A percentile compares a stretch with the other conserved stretches of the same genome.
Conservation (phyloP, 1,140 invertebrate genomes). For the Pinna nobilis region DNA sequence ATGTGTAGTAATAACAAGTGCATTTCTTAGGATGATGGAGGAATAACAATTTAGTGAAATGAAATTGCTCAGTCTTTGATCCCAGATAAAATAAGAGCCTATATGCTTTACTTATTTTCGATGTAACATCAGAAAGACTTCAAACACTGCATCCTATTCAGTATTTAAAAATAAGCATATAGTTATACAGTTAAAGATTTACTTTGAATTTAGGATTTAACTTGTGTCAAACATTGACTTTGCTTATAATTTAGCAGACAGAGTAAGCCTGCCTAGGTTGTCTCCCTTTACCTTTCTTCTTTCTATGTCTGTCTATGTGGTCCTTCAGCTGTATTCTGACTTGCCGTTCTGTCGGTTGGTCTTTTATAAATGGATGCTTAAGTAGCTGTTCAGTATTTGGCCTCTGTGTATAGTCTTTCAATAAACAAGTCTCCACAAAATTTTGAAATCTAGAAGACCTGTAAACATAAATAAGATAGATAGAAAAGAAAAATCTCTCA, state of each 20-base stretch:
- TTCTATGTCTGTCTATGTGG: conserved; percentile 91
- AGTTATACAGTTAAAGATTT: too few relatives aligned
- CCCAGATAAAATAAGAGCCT: too few relatives aligned
- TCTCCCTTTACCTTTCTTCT: conserved; percentile 59
- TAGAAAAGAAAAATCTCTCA: too few relatives aligned
- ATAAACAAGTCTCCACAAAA: conserved; percentile 91
- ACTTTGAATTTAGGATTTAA: not conserved
- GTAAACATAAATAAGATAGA: too few relatives aligned
- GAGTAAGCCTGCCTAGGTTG: not conserved
- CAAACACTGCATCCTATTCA: too few relatives aligned
- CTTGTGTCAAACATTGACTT: not conserved
- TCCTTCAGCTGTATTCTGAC: conserved; percentile 99
- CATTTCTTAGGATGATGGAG: too few relatives aligned
- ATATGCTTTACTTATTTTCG: too few relatives aligned
- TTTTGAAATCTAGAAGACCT: conserved; percentile 77
- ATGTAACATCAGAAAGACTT: too few relatives aligned
- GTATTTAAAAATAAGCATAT: too few relatives aligned
- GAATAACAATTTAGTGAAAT: too few relatives aligned
- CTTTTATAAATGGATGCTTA: conserved; percentile 97
- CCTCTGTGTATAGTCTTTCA: conserved; percentile 98
- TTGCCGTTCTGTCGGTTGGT: conserved; percentile 98
- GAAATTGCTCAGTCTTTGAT: too few relatives aligned
- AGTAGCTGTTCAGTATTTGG: conserved; percentile 98
- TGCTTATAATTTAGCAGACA: not conserved
- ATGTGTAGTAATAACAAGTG: too few relatives aligned